Conservation (phyloP, 2,888 invertebrate genomes). For the Mimumesa dahlbomi region DNA sequence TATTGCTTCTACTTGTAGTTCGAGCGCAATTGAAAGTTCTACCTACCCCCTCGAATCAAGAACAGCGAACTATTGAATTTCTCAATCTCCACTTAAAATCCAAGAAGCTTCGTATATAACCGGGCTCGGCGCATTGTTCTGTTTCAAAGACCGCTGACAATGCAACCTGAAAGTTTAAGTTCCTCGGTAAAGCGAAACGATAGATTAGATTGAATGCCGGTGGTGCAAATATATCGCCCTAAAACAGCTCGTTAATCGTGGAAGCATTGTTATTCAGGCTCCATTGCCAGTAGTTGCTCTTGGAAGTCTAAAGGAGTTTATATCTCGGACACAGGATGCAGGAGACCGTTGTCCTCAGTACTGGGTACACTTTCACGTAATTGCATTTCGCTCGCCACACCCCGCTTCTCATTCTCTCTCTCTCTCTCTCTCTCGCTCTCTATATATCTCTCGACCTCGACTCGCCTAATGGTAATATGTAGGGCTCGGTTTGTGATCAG, state of each 20-base stretch:
- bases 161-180: conserved; percentile 14
- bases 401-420: conserved; percentile 37
- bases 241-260: conserved; percentile 28
- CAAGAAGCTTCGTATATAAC: conserved; percentile 11
- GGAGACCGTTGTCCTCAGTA: conserved; percentile 35
- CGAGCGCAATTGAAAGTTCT: conserved; percentile 29
- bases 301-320: conserved; percentile 20
- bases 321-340: conserved; percentile 12
- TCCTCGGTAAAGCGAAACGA: conserved; percentile 8
- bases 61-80: conserved; percentile 38
- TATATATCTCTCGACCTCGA: conserved; percentile 48
- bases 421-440: conserved; percentile 30
- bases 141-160: conserved; percentile 6
- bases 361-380: conserved; percentile 69
- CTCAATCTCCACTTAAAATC: conserved; percentile 33
- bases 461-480: conserved; percentile 69
- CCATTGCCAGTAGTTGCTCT: conserved; percentile 8
- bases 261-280: conserved; percentile 42
- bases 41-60: conserved; percentile 6
- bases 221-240: background rate
- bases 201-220: background rate
- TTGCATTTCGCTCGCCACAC: conserved; percentile 70
- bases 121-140: background rate
- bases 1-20: conserved; percentile 31
- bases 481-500: conserved; percentile 58